Evolutionary conservation across 2,113 vertebrate genomes (phyloP).

Genomic region (Arvicanthis niloticus): DNA sequence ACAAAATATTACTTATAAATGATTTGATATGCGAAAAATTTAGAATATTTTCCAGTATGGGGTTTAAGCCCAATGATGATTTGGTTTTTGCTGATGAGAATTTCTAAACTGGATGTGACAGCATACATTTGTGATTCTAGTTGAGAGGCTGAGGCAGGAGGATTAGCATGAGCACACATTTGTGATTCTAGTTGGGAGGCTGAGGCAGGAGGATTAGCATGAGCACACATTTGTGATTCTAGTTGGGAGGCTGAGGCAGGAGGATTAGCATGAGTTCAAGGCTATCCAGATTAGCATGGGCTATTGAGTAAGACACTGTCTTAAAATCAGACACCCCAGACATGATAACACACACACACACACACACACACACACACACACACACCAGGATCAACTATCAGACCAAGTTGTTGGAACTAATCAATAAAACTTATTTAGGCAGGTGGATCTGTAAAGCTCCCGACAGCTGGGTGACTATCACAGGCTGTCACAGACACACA

Average conservation of each 20-base stretch:
- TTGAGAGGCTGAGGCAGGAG: not conserved
- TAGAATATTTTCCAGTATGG: not conserved
- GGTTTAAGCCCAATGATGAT: not conserved
- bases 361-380: not conserved
- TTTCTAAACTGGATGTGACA: not conserved
- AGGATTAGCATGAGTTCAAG: not conserved
- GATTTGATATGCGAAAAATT: not conserved
- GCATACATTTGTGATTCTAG: not conserved
- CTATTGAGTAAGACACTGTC: not conserved
- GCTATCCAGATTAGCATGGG: not conserved
- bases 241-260: not conserved
- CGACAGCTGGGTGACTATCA: not conserved
- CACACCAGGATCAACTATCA: not conserved
- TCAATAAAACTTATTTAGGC: constrained; percentile 6
- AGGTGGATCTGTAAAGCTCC: not conserved
- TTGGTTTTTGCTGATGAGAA: not conserved
- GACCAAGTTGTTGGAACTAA: not conserved
- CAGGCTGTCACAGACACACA: no score
- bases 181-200: not conserved
- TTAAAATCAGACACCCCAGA: not conserved
- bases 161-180: not conserved
- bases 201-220: not conserved
- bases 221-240: not conserved
- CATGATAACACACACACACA: not conserved
- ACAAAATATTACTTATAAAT: constrained; percentile 15